Conservation (phyloP, 2,888 invertebrate genomes). For the Trachelus iudaicus region DNA sequence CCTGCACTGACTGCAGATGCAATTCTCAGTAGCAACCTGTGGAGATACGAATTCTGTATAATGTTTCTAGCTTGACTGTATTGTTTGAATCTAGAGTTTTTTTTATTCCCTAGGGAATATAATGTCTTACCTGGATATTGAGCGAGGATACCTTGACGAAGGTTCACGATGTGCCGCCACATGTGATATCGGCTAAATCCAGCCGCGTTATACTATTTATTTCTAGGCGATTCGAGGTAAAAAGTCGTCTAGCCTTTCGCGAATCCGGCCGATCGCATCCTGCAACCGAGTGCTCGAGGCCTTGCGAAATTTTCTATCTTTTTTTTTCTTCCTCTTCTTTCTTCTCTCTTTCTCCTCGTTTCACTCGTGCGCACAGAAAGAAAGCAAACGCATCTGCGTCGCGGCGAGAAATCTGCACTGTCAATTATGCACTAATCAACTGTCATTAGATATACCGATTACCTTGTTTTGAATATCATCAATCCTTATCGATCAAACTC, state of each 20-base stretch:
- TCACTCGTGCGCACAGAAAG: neutral
- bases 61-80: neutral
- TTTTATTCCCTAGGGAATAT: neutral
- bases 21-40: neutral
- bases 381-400: neutral
- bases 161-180: neutral
- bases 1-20: neutral
- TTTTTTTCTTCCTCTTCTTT: neutral
- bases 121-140: neutral
- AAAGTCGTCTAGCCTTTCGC: constrained; percentile 45
- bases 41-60: neutral
- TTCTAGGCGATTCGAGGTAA: constrained; percentile 42
- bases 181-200: constrained; percentile 28
- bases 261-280: constrained; percentile 40
- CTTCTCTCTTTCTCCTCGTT: neutral
- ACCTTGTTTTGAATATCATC: neutral
- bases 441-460: neutral
- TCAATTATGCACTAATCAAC: neutral
- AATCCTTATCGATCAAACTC: neutral
- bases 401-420: neutral
- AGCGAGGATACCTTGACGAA: neutral
- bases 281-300: constrained; percentile 16
- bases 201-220: constrained; percentile 44
- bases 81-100: neutral
- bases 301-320: neutral